Percentiles rank a stretch among this genome's conserved stretches.
These are phyloP conservation scores for Thripadectes ignobilis DNA, from an alignment of 2,797 vertebrate genomes.

Conservation along the genomic window DNA sequence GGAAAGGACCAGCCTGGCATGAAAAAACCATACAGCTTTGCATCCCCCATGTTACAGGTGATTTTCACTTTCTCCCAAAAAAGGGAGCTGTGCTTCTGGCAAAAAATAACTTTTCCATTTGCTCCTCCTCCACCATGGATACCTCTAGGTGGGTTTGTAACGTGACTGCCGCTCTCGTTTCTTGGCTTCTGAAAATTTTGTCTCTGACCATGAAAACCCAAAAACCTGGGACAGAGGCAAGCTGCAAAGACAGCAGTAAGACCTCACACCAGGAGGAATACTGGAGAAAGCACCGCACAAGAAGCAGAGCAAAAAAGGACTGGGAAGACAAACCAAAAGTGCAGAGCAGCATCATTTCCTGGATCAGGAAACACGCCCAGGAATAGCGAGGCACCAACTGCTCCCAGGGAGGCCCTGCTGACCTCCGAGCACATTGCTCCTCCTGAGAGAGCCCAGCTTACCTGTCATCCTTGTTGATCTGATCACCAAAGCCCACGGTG, in stretches of 20 bases:
- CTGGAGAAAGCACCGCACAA: rapidly evolving
- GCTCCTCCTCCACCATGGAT: neutral
- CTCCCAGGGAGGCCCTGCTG: neutral
- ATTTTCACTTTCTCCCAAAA: neutral
- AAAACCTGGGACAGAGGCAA: neutral
- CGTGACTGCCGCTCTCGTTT: neutral
- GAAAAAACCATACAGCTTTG: neutral
- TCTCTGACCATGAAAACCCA: neutral
- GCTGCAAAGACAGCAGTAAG: neutral
- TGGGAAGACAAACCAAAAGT: neutral
- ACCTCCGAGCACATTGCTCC: rapidly evolving
- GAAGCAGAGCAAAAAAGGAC: neutral
- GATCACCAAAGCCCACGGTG: constrained; percentile 83
- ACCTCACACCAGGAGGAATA: neutral
- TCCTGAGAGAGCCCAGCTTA: neutral
- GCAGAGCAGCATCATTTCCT: rapidly evolving
- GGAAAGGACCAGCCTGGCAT: neutral
- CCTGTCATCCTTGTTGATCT: constrained; percentile 87
- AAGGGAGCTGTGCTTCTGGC: neutral
- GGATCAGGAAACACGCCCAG: neutral
- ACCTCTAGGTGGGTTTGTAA: neutral
- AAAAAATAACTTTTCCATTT: neutral
- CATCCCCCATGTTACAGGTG: neutral
- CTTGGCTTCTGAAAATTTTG: constrained; percentile 3
- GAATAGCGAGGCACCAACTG: neutral